Percentiles rank a stretch among this genome's conserved stretches.
Conservation (phyloP, 1,140 invertebrate genomes). For the Pissodes strobi region DNA sequence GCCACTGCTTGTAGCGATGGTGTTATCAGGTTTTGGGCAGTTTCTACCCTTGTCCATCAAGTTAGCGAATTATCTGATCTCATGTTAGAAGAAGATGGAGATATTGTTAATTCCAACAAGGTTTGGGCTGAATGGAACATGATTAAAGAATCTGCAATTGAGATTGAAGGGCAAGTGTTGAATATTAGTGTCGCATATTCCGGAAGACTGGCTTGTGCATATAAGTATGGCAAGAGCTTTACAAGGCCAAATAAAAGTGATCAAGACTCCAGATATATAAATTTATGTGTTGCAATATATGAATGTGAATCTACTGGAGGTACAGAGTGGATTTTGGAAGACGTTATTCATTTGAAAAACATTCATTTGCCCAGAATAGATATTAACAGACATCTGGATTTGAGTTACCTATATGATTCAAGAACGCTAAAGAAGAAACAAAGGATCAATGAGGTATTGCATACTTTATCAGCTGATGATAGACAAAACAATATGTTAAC, state of each 20-base stretch:
- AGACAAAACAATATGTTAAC: conserved; percentile 57
- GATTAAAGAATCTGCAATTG: conserved; percentile 76
- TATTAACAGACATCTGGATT: conserved; percentile 76
- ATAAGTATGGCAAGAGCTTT: conserved; percentile 87
- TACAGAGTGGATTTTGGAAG: conserved; percentile 98
- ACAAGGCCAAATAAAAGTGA: conserved; percentile 76
- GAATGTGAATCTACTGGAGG: conserved; percentile 99
- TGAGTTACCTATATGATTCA: conserved; percentile 82
- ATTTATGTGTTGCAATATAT: conserved; percentile 95
- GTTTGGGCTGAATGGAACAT: conserved; percentile 50
- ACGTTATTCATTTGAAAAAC: conserved; percentile 89
- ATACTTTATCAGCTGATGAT: conserved; percentile 64
- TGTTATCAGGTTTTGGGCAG: conserved; percentile 64
- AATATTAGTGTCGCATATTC: conserved; percentile 97
- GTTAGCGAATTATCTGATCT: conserved; percentile 42
- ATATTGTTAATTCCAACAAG: conserved; percentile 60
- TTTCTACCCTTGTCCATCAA: conserved; percentile 39
- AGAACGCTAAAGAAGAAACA: conserved; percentile 80
- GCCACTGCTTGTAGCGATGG: conserved; percentile 93
- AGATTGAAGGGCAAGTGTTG: conserved; percentile 77
- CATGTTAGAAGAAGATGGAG: conserved; percentile 57
- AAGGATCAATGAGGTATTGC: conserved; percentile 70
- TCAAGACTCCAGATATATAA: conserved; percentile 85
- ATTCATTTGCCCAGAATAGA: conserved; percentile 82
- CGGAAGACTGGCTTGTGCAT: conserved; percentile 94